Evolutionary conservation across 2,888 invertebrate species (phyloP).

Genomic region (Pemphredon lugubris): DNA sequence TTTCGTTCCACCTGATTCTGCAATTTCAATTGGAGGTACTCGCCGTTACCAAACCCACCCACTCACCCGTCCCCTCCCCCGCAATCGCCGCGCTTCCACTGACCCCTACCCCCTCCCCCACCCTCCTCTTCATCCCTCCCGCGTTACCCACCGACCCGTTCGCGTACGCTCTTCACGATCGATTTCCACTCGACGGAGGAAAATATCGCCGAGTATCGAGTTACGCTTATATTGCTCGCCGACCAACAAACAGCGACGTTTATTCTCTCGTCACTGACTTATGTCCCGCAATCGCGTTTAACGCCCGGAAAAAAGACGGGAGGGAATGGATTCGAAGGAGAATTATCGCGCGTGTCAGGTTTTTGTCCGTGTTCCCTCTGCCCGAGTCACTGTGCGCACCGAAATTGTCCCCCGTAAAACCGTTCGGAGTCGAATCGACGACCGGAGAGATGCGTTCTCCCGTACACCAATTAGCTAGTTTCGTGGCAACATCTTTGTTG

Average conservation of each 20-base stretch:
- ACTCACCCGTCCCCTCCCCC: neutral
- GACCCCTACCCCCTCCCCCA: neutral
- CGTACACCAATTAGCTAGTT: no score
- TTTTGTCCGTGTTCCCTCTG: no score
- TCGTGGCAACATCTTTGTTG: neutral
- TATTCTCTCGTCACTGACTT: neutral
- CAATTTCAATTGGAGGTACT: slow-evolving; percentile 53
- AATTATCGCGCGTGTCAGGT: no score
- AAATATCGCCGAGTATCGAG: slow-evolving; percentile 52
- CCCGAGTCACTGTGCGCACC: no score
- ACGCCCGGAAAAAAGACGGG: no score
- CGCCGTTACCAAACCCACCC: slow-evolving; percentile 3
- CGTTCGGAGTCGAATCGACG: no score
- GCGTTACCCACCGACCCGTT: slow-evolving; percentile 13
- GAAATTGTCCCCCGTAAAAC: no score
- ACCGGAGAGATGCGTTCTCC: no score
- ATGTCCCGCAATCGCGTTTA: neutral
- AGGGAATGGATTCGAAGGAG: no score
- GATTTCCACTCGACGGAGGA: slow-evolving; percentile 51
- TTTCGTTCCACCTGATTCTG: slow-evolving; percentile 28
- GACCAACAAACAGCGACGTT: slow-evolving; percentile 42
- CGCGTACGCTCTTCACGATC: slow-evolving; percentile 37
- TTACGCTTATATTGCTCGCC: slow-evolving; percentile 49
- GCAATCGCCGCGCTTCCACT: no score
- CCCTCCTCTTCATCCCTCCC: slow-evolving; percentile 27